These are phyloP conservation scores for Psilopsiagon aymara DNA, from an alignment of 2,113 vertebrate genomes.

Conservation along the genomic window DNA sequence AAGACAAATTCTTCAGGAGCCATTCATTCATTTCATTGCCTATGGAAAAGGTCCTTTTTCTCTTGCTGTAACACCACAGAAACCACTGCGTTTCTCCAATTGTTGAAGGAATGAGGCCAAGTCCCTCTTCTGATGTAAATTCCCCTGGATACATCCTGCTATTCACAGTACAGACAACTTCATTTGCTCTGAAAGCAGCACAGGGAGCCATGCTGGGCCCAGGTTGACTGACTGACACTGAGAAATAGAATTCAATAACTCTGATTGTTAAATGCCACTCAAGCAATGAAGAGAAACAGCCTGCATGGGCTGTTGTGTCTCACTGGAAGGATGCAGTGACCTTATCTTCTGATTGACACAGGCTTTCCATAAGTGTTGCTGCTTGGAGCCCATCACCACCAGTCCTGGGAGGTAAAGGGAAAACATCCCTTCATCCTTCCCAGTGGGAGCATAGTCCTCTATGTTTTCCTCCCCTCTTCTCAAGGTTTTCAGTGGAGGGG, in stretches of 20 bases:
- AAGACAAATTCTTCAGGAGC: not conserved
- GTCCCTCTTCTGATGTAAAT: conserved; percentile 56
- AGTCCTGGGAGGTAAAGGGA: not conserved
- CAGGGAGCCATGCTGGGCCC: conserved; percentile 6
- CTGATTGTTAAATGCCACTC: conserved; percentile 4
- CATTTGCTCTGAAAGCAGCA: conserved; percentile 38
- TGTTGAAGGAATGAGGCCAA: conserved; percentile 42
- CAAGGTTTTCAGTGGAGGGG: not conserved
- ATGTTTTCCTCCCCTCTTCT: not conserved
- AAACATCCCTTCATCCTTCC: not conserved
- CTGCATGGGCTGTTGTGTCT: not conserved
- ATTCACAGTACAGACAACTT: conserved; percentile 3
- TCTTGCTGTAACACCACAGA: not conserved
- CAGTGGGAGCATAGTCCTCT: not conserved
- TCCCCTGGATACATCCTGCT: not conserved
- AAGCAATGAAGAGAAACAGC: not conserved
- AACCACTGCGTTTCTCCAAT: not conserved
- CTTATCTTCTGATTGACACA: not conserved
- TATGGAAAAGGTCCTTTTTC: not conserved
- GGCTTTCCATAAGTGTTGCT: not conserved
- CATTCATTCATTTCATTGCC: not conserved
- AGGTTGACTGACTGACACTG: not conserved
- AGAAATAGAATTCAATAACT: conserved; percentile 18
- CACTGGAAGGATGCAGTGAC: not conserved
- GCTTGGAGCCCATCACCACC: not conserved